Percentiles rank a stretch among this genome's conserved stretches.
Evolutionary conservation across 2,888 invertebrate genomes (phyloP).

Genomic region (Lithophane socia): DNA sequence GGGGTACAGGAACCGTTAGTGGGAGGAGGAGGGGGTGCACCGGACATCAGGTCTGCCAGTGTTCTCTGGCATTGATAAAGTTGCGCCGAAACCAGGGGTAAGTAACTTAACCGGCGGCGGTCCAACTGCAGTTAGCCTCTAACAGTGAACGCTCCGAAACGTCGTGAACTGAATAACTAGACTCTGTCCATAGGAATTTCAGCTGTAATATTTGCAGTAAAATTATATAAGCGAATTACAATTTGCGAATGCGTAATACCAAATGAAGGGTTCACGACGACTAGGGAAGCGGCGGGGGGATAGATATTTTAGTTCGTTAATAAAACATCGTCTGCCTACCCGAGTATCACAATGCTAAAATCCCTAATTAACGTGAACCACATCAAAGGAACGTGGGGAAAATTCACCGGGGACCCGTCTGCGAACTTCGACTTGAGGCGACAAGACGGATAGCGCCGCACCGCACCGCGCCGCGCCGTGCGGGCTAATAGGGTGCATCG

Average conservation of each 20-base stretch:
- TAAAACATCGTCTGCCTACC: conserved; percentile 65
- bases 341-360: conserved; percentile 68
- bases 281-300: not conserved
- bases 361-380: conserved; percentile 75
- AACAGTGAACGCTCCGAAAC: conserved; percentile 70
- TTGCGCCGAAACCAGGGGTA: conserved; percentile 75
- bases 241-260: conserved; percentile 18
- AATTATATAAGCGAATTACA: conserved; percentile 37
- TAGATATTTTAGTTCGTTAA: conserved; percentile 66
- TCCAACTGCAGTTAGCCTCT: conserved; percentile 69
- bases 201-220: conserved; percentile 19
- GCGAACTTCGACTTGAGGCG: conserved; percentile 76
- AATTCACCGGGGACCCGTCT: conserved; percentile 76
- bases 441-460: conserved; percentile 74
- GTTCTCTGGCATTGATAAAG: conserved; percentile 79
- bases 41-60: conserved; percentile 74
- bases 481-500: conserved; percentile 66
- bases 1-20: conserved; percentile 63
- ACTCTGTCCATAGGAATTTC: conserved; percentile 20
- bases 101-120: conserved; percentile 73
- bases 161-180: conserved; percentile 49
- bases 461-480: conserved; percentile 25
- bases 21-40: conserved; percentile 63
- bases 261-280: conserved; percentile 13
- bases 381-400: conserved; percentile 69